Conservation (phyloP, 2,888 invertebrate genomes). For the Polymixis lichenea region DNA sequence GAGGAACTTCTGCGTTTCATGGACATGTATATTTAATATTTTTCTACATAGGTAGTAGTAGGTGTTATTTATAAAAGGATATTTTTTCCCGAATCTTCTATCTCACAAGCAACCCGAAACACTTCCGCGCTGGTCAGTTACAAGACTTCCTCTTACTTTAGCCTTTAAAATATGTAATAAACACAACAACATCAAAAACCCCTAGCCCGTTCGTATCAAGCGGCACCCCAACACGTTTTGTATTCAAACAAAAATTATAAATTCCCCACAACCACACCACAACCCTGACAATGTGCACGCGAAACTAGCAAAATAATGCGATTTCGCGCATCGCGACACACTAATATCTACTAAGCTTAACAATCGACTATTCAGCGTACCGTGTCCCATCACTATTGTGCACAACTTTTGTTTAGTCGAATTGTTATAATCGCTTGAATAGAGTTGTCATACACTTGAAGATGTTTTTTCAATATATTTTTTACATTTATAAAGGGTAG, state of each 20-base stretch:
- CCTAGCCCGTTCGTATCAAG: background rate
- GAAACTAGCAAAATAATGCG: constrained; percentile 82
- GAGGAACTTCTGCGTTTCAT: too few species aligned
- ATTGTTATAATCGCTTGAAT: constrained; percentile 67
- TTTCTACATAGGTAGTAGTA: too few species aligned
- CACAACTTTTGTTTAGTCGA: constrained; percentile 60
- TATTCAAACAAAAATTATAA: constrained; percentile 45
- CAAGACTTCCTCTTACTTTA: background rate
- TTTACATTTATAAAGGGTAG: constrained; percentile 56
- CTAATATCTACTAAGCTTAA: constrained; percentile 61
- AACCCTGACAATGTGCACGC: constrained; percentile 65
- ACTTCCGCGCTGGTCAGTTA: too few species aligned
- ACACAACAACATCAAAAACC: background rate
- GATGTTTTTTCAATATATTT: constrained; percentile 44
- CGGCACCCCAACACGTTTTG: constrained; percentile 41
- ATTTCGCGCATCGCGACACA: constrained; percentile 76
- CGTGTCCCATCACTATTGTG: constrained; percentile 63
- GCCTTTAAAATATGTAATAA: constrained; percentile 13
- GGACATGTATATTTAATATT: too few species aligned
- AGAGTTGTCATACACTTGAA: constrained; percentile 67
- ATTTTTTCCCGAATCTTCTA: background rate
- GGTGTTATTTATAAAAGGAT: background rate
- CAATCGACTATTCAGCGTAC: constrained; percentile 65
- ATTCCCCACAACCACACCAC: constrained; percentile 53
- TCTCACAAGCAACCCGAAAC: background rate